A percentile compares a stretch with the other conserved stretches of the same genome.
Conservation (phyloP, 2,888 invertebrate species). For the Caenorhabditis sp. region DNA sequence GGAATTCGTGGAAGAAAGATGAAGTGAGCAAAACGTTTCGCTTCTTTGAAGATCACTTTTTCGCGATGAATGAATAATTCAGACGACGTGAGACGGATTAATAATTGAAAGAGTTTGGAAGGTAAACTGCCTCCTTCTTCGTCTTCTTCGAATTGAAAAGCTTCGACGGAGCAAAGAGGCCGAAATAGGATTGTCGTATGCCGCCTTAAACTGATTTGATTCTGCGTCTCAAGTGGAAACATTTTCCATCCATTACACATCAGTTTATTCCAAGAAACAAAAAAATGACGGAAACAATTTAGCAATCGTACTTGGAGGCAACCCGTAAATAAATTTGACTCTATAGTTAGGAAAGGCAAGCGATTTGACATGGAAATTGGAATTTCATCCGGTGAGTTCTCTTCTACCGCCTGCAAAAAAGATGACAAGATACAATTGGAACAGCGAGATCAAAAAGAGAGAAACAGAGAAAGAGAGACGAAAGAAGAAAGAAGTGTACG, state of each 20-base stretch:
- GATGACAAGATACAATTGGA: conserved; percentile 5
- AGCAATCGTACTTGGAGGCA: neutral
- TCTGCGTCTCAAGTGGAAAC: too few relatives aligned
- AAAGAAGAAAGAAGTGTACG: conserved; percentile 10
- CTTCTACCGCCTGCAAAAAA: conserved; percentile 47
- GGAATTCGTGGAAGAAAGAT: neutral
- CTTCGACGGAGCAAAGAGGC: too few relatives aligned
- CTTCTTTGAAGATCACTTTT: conserved; percentile 12
- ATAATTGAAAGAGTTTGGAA: conserved; percentile 21
- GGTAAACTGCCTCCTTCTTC: neutral
- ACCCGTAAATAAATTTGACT: conserved; percentile 19
- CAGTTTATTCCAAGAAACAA: conserved; percentile 2
- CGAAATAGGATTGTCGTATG: too few relatives aligned
- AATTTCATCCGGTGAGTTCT: conserved; percentile 11
- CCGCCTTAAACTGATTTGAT: neutral
- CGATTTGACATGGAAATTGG: conserved; percentile 25
- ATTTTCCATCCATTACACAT: too few relatives aligned
- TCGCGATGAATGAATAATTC: conserved; percentile 15
- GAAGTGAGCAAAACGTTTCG: neutral
- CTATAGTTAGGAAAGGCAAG: conserved; percentile 14
- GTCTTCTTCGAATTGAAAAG: neutral
- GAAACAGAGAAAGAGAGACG: conserved; percentile 17
- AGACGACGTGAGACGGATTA: conserved; percentile 8
- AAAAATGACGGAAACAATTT: conserved; percentile 5
- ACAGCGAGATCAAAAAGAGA: too few relatives aligned